Base-by-base conservation (phyloP, 2,888 invertebrate species). In the Adela reaumurella region DNA sequence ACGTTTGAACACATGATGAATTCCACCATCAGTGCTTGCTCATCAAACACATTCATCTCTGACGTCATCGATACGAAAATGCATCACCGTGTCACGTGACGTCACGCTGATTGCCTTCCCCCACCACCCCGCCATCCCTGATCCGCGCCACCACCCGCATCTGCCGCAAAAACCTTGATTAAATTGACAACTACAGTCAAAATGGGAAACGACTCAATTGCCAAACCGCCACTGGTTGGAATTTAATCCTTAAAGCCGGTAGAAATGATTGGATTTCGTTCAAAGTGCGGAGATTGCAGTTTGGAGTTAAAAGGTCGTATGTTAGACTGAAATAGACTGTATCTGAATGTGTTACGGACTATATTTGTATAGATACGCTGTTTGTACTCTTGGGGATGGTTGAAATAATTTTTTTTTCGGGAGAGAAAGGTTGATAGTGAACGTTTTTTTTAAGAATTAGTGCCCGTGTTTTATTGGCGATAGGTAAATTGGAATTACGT, bases 401-500 rank as follows among this genome's bases (percentile, higher is more conserved):
- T 8, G 35, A 35, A 35, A 35, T 35, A 14, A 35, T 35, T 35
- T 35, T 35, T 35, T 35, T 14, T 35, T 35, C n/a, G n/a, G 35
- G 35, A 14, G 35, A 14, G 14, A 35, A 35, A 8, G 35, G 35
- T 35, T 35, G 35, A 35, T 35, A 35, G 35, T 35, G 35, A 35
- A 35, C 14, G 35, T 35, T 67, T 66, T 68, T n/a, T 68, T 70
- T 68, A 72, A 68, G 74, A 70, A 74, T 74, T 73, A 73, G 74
- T 73, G 72, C 72, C 63, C 63, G 35, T 35, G 35, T 35, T 35
- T 35, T 14, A 35, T 35, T 35, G 35, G 35, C 35, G 68, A 65
- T 64, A 68, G 73, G 74, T 73, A 74, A 76, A 74, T 74, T 76
- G 74, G 70, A 68, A 70, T 69, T 64, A 72, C 65, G 65, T 62